Conservation (phyloP, 2,113 vertebrate species). For the Apaloderma vittatum region DNA sequence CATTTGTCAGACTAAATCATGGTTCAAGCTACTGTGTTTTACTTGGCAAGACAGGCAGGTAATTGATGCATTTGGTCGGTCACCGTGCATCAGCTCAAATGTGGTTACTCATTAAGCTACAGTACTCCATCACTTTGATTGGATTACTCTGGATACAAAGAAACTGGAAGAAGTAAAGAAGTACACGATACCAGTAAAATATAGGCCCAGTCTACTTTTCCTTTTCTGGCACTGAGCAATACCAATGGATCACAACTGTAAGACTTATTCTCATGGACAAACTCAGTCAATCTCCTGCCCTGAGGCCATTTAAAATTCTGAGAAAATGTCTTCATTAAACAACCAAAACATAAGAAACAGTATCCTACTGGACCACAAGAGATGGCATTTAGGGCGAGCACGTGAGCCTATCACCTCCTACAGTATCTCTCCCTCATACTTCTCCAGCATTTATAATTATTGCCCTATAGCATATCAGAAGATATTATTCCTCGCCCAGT, state of each 20-base stretch:
- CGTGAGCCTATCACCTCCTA: not conserved
- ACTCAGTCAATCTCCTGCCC: conserved; percentile 79
- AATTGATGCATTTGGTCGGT: not conserved
- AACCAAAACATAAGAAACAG: conserved; percentile 74
- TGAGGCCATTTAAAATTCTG: conserved; percentile 58
- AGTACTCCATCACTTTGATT: not conserved
- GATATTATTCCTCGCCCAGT: not conserved
- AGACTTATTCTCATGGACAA: conserved; percentile 76
- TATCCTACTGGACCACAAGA: not conserved
- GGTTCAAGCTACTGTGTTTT: conserved; percentile 20
- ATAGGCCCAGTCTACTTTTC: not conserved
- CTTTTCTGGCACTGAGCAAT: not conserved
- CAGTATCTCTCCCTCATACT: not conserved
- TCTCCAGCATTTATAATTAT: not conserved
- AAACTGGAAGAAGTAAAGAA: not conserved
- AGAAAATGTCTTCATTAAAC: conserved; percentile 53
- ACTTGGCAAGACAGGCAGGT: not conserved
- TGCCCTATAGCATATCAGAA: not conserved
- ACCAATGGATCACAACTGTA: conserved; percentile 43
- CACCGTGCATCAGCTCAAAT: not conserved
- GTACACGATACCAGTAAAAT: not conserved
- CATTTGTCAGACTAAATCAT: conserved; percentile 25
- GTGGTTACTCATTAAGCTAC: not conserved
- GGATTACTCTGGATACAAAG: not conserved
- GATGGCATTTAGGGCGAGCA: not conserved